Percentiles rank a stretch among this genome's conserved stretches.
Conservation (phyloP, 1,140 invertebrate genomes). For the Procambarus clarkii region DNA sequence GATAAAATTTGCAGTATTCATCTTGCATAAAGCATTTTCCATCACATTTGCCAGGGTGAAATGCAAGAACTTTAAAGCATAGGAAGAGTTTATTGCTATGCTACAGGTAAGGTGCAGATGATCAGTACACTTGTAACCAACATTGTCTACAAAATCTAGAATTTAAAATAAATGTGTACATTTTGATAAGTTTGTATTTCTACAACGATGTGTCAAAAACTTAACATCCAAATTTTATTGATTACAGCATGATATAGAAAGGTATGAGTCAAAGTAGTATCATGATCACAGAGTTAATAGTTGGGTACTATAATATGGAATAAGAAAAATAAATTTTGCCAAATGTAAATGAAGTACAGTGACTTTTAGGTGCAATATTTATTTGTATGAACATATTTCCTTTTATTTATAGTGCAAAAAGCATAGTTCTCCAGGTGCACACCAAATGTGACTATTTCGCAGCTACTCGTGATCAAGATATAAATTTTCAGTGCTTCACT, state of each 20-base stretch:
- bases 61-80: conserved; percentile 1
- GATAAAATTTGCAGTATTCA: no score
- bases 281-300: conserved; percentile 1
- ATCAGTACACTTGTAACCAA: conserved; percentile 6
- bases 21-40: no score
- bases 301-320: neutral
- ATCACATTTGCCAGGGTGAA: neutral
- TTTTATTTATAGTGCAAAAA: neutral
- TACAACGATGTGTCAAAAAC: neutral
- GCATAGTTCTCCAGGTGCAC: neutral
- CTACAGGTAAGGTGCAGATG: conserved; percentile 30
- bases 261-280: neutral
- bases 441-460: neutral
- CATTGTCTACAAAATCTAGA: neutral
- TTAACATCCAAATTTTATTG: neutral
- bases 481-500: neutral
- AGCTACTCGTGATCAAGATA: conserved; percentile 23
- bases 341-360: neutral
- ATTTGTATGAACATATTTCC: neutral
- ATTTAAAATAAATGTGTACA: neutral
- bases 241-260: conserved; percentile 1
- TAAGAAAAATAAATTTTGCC: neutral
- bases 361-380: neutral
- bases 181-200: neutral
- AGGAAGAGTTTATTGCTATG: conserved; percentile 38